A percentile compares a stretch with the other conserved stretches of the same genome.
These are phyloP conservation scores for Pterostichus madidus DNA, from an alignment of 2,888 invertebrate species.

Conservation along the genomic window DNA sequence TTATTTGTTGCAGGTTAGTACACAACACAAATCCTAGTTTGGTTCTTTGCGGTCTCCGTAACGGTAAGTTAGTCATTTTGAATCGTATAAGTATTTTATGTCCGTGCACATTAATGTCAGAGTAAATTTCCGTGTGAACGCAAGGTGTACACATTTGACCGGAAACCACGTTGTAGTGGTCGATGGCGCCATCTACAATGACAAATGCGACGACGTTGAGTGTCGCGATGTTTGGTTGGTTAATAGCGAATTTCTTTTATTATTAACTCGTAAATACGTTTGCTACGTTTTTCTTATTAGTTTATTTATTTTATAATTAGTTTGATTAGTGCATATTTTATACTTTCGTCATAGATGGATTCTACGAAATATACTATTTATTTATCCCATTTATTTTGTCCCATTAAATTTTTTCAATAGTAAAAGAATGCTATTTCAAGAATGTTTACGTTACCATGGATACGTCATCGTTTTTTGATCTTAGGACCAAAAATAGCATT, in stretches of 20 bases:
- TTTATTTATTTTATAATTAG: too few species aligned
- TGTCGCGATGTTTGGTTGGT: neutral
- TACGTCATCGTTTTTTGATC: too few species aligned
- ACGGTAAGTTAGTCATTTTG: conserved; percentile 49
- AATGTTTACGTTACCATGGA: too few species aligned
- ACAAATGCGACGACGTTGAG: neutral
- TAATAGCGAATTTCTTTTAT: neutral
- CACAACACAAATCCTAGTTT: conserved; percentile 24
- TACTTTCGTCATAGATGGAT: too few species aligned
- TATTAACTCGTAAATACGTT: conserved; percentile 5
- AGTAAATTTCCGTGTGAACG: conserved; percentile 52
- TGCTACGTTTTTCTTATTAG: too few species aligned
- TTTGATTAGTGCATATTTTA: too few species aligned
- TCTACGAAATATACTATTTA: too few species aligned
- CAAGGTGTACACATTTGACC: conserved; percentile 30
- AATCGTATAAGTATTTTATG: conserved; percentile 30
- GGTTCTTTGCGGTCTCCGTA: conserved; percentile 34
- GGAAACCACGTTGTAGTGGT: conserved; percentile 4
- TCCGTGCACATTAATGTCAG: conserved; percentile 28
- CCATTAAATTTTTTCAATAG: too few species aligned
- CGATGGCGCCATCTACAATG: conserved; percentile 7
- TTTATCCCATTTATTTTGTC: too few species aligned
- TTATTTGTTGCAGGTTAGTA: conserved; percentile 53
- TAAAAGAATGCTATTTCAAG: too few species aligned
- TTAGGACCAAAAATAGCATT: too few species aligned